These are phyloP conservation scores for Apodemia duryi DNA, from an alignment of 2,888 invertebrate genomes.

Conservation along the genomic window DNA sequence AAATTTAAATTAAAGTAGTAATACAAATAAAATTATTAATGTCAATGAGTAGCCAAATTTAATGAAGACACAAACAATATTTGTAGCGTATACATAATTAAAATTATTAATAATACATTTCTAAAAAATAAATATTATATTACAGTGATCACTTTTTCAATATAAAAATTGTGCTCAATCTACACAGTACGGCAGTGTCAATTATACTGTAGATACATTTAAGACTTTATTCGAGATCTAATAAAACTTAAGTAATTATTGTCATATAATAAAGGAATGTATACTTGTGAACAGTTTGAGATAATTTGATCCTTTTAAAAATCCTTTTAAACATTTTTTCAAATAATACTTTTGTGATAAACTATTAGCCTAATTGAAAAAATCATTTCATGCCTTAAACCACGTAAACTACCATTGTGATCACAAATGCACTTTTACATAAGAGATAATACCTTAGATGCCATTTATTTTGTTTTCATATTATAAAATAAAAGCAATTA, in stretches of 20 bases:
- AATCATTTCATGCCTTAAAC: too few species aligned
- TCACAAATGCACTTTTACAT: too few species aligned
- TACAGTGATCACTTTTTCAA: not conserved
- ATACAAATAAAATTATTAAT: too few species aligned
- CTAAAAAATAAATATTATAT: not conserved
- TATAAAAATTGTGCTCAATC: not conserved
- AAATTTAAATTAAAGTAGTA: too few species aligned
- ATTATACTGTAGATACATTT: conserved; percentile 20
- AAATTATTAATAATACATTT: not conserved
- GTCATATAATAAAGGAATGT: conserved; percentile 15
- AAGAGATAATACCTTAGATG: too few species aligned
- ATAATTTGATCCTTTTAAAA: not conserved
- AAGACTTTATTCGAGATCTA: conserved; percentile 30
- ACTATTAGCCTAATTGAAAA: too few species aligned
- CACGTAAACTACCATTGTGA: too few species aligned
- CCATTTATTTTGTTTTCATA: too few species aligned
- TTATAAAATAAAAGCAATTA: too few species aligned
- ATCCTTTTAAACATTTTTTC: not conserved
- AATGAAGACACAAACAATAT: too few species aligned
- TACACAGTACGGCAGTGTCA: conserved; percentile 17
- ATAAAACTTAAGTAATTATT: conserved; percentile 18
- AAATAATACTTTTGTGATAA: not conserved
- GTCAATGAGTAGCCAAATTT: too few species aligned
- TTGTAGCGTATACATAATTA: too few species aligned
- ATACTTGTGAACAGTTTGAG: conserved; percentile 2